Percentiles rank a stretch among this genome's conserved stretches.
These are phyloP conservation scores for Patella pellucida DNA, from an alignment of 2,888 invertebrate genomes.

Conservation along the genomic window DNA sequence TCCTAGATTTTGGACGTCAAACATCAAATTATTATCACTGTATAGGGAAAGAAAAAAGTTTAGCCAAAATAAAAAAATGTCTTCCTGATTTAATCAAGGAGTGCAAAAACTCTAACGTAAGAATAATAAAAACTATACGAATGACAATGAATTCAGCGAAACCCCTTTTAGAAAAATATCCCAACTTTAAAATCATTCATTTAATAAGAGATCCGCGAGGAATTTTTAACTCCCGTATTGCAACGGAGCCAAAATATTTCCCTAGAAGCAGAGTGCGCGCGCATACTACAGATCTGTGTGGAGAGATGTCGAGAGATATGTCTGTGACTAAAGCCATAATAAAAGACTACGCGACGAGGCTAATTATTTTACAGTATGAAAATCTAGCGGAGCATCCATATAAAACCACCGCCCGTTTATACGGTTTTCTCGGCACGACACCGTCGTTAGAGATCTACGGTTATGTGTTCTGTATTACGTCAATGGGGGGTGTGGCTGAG, in stretches of 20 bases:
- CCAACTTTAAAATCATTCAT: conserved; percentile 25
- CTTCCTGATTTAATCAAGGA: conserved; percentile 9
- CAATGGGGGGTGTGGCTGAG: neutral
- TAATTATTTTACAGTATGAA: neutral
- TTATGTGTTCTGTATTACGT: neutral
- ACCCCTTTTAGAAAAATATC: conserved; percentile 1
- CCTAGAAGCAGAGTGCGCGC: neutral
- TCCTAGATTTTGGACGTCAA: neutral
- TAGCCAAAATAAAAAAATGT: neutral
- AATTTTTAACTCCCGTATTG: conserved; percentile 19
- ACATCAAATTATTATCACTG: neutral
- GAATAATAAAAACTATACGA: conserved; percentile 25
- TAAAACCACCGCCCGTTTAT: neutral
- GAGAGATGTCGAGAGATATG: neutral
- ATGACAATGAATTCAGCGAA: conserved; percentile 5
- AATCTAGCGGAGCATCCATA: neutral
- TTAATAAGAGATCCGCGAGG: conserved; percentile 27
- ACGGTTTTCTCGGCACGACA: neutral
- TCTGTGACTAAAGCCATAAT: neutral
- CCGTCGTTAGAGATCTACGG: neutral
- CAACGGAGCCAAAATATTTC: neutral
- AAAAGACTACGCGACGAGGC: neutral
- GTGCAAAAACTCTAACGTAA: conserved; percentile 12
- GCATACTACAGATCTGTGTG: neutral
- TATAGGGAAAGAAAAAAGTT: neutral